These are phyloP conservation scores for Tympanoctomys barrerae DNA, from an alignment of 2,797 vertebrate species.

Conservation along the genomic window DNA sequence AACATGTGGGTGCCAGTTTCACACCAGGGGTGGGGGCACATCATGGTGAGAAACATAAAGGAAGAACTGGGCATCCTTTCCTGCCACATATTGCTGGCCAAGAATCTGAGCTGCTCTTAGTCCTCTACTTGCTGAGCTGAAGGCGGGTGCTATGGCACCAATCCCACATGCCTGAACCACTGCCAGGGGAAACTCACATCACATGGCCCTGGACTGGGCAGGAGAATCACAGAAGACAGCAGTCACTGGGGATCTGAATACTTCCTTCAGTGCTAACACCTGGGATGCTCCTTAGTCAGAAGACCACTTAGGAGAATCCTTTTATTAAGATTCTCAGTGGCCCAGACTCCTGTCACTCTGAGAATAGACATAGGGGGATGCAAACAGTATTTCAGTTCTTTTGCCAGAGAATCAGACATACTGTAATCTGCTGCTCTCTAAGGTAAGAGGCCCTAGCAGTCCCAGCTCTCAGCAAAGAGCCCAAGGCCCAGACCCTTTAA, in stretches of 20 bases:
- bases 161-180: fast-evolving
- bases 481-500: not conserved
- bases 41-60: no score
- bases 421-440: not conserved
- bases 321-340: not conserved
- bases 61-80: not conserved
- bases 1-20: not conserved
- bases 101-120: not conserved
- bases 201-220: not conserved
- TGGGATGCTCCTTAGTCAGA: not conserved
- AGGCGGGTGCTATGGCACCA: fast-evolving
- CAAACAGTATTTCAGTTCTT: fast-evolving
- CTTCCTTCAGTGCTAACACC: not conserved
- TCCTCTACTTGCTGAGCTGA: not conserved
- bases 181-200: not conserved
- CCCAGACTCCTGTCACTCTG: not conserved
- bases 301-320: not conserved
- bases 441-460: not conserved
- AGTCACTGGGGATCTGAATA: not conserved
- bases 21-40: no score
- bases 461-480: not conserved
- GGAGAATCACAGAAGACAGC: not conserved
- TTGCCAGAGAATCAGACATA: not conserved
- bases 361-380: fast-evolving
- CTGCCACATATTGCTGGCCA: not conserved